Base-by-base conservation (phyloP, 2,113 vertebrate genomes). In the Redunca redunca region DNA sequence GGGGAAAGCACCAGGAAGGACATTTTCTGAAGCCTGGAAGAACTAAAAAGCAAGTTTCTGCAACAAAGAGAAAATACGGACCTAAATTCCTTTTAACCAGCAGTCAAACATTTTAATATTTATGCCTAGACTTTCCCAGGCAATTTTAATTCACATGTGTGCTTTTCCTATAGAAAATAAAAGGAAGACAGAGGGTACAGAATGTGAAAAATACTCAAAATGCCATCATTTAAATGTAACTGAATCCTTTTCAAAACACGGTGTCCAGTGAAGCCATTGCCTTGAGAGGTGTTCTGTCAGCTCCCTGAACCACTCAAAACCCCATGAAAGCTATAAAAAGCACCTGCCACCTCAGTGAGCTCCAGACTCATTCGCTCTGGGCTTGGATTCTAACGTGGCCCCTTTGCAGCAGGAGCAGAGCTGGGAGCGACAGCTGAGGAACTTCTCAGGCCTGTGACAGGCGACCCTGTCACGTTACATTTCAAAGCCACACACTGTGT, bases 221-320 rank as follows among this genome's bases (percentile, higher is more conserved):
- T 97, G n/a, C 9, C n/a, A 96, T 48, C n/a, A 98, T 97, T 74
- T 74, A 57, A 98, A 97, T 71, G 84, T 40, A 89, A 98, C 88
- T 98, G 97, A 98, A 94, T 95, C 92, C 95, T 92, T 98, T 98
- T 97, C 96, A 98, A 99, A 98, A 98, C 91, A 81, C 85, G 85
- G 90, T 93, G 97, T 97, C 92, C 97, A 97, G 88, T 64, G 80
- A 95, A 96, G 64, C 95, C 15, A 0, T 58, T 85, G 91, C 98
- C 95, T 98, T 71, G 53, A 30, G 97, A 94, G 82, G 78, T 88
- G 25, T 97, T 98, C 95, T 98, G 98, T 98, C 98, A 97, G 74
- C 84, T 97, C 94, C 30, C 26, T 3, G 78, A 62, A 55, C 85
- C 96, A 89, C 97, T 96, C 97, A 97, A 97, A 98, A 95, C 90